phyloP scores from a whole-genome alignment of 1,140 invertebrate genomes.

The Zaprionus vittiger region DNA sequence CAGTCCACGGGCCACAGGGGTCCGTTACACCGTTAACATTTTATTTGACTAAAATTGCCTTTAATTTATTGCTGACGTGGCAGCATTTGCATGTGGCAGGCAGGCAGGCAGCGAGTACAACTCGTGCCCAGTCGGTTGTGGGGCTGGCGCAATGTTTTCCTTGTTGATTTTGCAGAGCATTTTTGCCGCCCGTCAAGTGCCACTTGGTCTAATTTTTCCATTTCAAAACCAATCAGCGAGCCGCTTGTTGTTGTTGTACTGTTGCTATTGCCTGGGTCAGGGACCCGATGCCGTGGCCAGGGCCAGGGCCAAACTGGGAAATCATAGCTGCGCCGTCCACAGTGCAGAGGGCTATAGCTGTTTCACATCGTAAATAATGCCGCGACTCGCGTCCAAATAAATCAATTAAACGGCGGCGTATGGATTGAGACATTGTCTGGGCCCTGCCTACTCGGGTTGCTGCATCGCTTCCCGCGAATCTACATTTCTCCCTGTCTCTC shows the following conservation, averaged over 20 bases:
- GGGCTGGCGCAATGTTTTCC: constrained; percentile 69
- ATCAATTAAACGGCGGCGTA: constrained; percentile 65
- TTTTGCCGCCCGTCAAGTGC: constrained; percentile 55
- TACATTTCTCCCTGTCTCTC: constrained; percentile 54
- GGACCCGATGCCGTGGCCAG: constrained; percentile 17
- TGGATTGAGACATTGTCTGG: constrained; percentile 39
- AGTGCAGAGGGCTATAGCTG: not conserved
- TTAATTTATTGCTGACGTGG: constrained; percentile 80
- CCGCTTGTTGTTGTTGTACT: constrained; percentile 3
- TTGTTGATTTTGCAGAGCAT: constrained; percentile 70
- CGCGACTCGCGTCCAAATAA: constrained; percentile 63
- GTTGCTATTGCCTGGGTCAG: constrained; percentile 28
- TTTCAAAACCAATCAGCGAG: constrained; percentile 75
- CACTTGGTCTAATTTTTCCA: constrained; percentile 79
- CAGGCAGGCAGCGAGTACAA: constrained; percentile 1
- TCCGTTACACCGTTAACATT: constrained; percentile 73
- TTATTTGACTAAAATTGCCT: constrained; percentile 82
- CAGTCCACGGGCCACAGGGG: not conserved
- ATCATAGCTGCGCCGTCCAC: constrained; percentile 33
- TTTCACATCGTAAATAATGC: constrained; percentile 72
- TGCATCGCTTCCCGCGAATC: constrained; percentile 71
- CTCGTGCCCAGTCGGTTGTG: constrained; percentile 4
- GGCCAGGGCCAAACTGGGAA: constrained; percentile 38
- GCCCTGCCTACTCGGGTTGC: constrained; percentile 73
- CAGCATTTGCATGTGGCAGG: constrained; percentile 47